Conservation (phyloP, 2,888 invertebrate species). For the Malthinus flaveolus region DNA sequence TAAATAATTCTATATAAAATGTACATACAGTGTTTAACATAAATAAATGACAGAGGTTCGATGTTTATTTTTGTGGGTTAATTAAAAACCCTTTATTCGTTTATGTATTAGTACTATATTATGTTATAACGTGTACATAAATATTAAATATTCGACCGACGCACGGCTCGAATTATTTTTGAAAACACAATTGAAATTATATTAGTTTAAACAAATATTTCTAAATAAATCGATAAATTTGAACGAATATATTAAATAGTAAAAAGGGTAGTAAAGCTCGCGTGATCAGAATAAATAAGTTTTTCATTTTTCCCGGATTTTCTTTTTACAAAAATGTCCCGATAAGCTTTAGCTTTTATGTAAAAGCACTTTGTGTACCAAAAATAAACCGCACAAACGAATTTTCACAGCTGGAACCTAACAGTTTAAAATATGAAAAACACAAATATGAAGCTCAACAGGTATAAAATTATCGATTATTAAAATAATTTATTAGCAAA, state of each 20-base stretch:
- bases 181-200: no score
- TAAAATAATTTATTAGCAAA: no score
- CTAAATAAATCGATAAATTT: constrained; percentile 1
- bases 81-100: no score
- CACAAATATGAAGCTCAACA: background rate
- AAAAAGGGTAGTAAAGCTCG: constrained; percentile 1
- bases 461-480: background rate
- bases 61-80: no score
- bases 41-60: no score
- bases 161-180: no score
- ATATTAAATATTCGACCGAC: no score
- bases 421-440: background rate
- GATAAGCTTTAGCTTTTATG: constrained; percentile 6
- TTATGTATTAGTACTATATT: no score
- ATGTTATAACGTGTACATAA: no score
- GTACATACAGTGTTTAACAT: no score
- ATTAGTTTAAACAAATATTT: background rate
- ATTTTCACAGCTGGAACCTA: constrained; percentile 2
- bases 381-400: background rate
- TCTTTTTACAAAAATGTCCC: background rate
- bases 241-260: constrained; percentile 4
- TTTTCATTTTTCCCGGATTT: constrained; percentile 5
- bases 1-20: no score
- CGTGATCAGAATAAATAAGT: constrained; percentile 3
- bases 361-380: background rate